Conservation (phyloP, 2,888 invertebrate species). For the Philaethria dido region DNA sequence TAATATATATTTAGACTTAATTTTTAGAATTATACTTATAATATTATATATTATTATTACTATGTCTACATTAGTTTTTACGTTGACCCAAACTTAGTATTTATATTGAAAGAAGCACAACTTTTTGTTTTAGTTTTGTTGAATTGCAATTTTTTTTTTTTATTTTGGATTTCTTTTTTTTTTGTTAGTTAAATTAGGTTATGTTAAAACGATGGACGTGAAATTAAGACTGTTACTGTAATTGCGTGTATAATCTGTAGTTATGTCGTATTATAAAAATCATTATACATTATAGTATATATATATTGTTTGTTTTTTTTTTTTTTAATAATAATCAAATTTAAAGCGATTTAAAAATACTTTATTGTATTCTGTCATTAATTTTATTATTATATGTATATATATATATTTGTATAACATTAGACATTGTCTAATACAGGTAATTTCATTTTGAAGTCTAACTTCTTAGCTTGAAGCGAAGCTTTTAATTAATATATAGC, state of each 20-base stretch:
- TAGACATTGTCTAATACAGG: conserved; percentile 11
- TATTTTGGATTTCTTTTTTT: neutral
- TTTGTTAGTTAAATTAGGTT: conserved; percentile 15
- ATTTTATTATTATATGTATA: conserved; percentile 6
- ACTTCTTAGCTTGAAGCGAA: conserved; percentile 19
- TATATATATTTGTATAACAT: conserved; percentile 3
- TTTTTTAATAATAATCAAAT: too few relatives aligned
- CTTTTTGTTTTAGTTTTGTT: neutral
- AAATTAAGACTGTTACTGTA: conserved; percentile 40
- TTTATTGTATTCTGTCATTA: neutral
- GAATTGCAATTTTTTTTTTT: conserved; percentile 6
- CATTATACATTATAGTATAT: conserved; percentile 12
- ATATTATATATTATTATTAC: neutral
- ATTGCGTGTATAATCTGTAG: conserved; percentile 34
- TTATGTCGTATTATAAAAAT: conserved; percentile 18
- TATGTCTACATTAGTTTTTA: conserved; percentile 15
- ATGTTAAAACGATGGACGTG: conserved; percentile 23
- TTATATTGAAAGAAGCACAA: conserved; percentile 12
- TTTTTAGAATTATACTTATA: conserved; percentile 13
- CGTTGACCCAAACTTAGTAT: neutral
- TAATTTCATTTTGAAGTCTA: conserved; percentile 3
- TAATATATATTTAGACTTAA: conserved; percentile 29
- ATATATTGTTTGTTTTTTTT: neutral
- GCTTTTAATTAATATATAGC: neutral
- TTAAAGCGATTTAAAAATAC: conserved; percentile 7